Conservation (phyloP, 2,113 vertebrate genomes). For the Crotalus viridis region DNA sequence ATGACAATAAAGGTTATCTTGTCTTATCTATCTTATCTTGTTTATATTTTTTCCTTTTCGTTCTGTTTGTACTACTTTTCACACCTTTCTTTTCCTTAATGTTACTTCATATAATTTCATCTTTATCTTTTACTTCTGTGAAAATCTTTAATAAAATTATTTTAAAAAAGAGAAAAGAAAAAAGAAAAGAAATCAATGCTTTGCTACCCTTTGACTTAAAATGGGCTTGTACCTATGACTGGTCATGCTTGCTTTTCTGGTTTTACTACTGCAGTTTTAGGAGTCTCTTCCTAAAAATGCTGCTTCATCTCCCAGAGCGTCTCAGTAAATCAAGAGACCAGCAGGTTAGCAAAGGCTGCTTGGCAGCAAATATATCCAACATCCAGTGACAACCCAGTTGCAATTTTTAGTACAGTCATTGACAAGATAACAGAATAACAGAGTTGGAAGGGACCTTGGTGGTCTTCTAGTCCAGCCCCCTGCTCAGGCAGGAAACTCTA, state of each 20-base stretch:
- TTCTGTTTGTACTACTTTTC: background rate
- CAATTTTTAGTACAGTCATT: background rate
- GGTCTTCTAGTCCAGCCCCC: too few relatives aligned
- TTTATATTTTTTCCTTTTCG: background rate
- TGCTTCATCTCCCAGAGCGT: background rate
- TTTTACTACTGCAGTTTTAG: background rate
- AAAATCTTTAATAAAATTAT: background rate
- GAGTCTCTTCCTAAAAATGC: background rate
- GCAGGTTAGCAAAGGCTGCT: background rate
- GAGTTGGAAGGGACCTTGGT: too few relatives aligned
- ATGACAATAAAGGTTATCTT: too few relatives aligned
- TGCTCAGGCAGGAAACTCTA: too few relatives aligned
- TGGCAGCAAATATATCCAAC: background rate
- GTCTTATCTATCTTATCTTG: background rate
- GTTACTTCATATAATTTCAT: background rate
- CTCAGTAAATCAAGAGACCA: background rate
- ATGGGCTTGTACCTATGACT: background rate
- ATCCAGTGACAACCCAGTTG: background rate
- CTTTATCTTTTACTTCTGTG: background rate
- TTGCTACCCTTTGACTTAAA: background rate
- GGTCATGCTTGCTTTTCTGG: background rate
- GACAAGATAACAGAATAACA: background rate
- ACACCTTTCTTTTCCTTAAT: background rate
- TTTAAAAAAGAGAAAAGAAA: background rate
- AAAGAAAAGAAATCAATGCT: background rate